phyloP scores from a whole-genome alignment of 2,113 vertebrate species.

The Xenotilapia flavipinnis region DNA sequence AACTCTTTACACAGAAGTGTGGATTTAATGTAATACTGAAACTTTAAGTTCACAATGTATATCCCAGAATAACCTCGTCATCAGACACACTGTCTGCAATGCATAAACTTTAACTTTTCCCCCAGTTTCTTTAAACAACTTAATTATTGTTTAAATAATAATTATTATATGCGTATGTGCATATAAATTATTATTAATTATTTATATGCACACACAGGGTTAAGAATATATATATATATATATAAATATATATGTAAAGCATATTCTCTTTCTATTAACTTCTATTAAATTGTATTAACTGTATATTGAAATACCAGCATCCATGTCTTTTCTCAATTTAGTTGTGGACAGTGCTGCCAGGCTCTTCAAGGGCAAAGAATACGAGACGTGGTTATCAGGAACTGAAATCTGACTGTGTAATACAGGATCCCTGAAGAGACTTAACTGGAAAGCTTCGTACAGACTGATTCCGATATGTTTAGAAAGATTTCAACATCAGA shows the following conservation, averaged over 20 bases:
- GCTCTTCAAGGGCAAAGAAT: not conserved
- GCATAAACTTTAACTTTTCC: fast-evolving
- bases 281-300: not conserved
- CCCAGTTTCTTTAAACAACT: too few relatives aligned
- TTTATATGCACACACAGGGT: not conserved
- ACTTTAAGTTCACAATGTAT: not conserved
- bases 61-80: not conserved
- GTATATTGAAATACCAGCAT: not conserved
- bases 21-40: not conserved
- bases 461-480: not conserved
- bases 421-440: not conserved
- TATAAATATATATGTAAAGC: not conserved
- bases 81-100: not conserved
- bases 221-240: fast-evolving
- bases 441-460: not conserved
- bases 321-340: not conserved
- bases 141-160: not conserved
- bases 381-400: not conserved
- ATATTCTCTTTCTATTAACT: not conserved
- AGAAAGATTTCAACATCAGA: not conserved
- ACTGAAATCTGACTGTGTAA: not conserved
- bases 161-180: not conserved
- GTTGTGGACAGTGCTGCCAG: not conserved
- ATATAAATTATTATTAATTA: not conserved
- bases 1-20: not conserved